These are phyloP conservation scores for Mormyrops attenuatus DNA, from an alignment of 2,797 vertebrate species.

Conservation along the genomic window DNA sequence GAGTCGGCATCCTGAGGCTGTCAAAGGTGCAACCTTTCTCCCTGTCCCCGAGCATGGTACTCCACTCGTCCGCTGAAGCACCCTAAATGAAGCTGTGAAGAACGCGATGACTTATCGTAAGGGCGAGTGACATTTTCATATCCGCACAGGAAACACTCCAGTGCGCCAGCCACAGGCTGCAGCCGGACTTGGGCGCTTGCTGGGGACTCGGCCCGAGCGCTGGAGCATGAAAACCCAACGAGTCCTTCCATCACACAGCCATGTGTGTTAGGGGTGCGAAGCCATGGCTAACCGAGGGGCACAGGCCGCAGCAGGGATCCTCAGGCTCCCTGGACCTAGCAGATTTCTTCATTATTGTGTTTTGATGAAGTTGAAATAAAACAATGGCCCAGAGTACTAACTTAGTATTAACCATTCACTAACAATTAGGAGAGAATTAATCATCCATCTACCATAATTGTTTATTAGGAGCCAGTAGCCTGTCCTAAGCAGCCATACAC, in stretches of 20 bases:
- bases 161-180: neutral
- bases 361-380: neutral
- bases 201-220: neutral
- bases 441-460: neutral
- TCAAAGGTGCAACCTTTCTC: neutral
- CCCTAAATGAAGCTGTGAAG: neutral
- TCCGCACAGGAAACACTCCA: neutral
- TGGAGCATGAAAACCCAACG: neutral
- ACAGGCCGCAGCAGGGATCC: neutral
- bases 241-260: neutral
- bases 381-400: neutral
- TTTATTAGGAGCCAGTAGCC: neutral
- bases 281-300: neutral
- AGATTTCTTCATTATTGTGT: neutral
- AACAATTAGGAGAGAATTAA: neutral
- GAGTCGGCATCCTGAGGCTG: neutral
- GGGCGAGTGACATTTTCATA: neutral
- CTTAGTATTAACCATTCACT: neutral
- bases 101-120: neutral
- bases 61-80: neutral
- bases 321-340: neutral
- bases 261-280: neutral
- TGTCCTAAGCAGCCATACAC: neutral
- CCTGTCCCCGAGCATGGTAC: neutral
- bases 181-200: neutral